Evolutionary conservation across 2,797 vertebrate genomes (phyloP).

Genomic region (Neosilurus hyrtlii): DNA sequence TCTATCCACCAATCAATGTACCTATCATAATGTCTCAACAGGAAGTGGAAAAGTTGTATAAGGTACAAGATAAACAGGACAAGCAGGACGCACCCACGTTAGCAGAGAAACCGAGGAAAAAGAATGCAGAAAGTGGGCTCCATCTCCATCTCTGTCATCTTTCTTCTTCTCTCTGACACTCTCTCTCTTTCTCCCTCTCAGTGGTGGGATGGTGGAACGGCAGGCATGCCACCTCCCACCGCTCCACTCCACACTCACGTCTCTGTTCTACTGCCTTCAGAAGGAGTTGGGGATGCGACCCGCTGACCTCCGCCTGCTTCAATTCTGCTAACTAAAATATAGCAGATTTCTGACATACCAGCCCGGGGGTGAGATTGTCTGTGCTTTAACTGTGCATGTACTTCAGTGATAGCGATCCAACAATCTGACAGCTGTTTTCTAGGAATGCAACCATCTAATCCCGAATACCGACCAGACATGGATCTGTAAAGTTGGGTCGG

Average conservation of each 20-base stretch:
- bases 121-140: slow-evolving; percentile 82
- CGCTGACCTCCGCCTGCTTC: slow-evolving; percentile 25
- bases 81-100: slow-evolving; percentile 51
- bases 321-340: slow-evolving; percentile 17
- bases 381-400: background rate
- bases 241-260: slow-evolving; percentile 60
- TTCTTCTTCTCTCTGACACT: background rate
- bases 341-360: slow-evolving; percentile 35
- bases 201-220: slow-evolving; percentile 80
- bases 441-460: background rate
- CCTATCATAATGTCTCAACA: background rate
- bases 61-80: background rate
- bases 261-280: slow-evolving; percentile 73
- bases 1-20: background rate
- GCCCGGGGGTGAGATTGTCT: background rate
- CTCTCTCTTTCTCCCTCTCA: background rate
- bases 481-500: background rate
- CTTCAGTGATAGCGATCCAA: background rate
- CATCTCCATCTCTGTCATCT: slow-evolving; percentile 32
- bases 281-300: slow-evolving; percentile 23
- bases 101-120: slow-evolving; percentile 46
- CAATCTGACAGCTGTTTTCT: background rate
- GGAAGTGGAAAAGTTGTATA: slow-evolving; percentile 40
- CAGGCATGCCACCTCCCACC: slow-evolving; percentile 75
- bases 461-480: background rate